These are phyloP conservation scores for Homarus gammarus DNA, from an alignment of 2,888 invertebrate species.

Conservation along the genomic window DNA sequence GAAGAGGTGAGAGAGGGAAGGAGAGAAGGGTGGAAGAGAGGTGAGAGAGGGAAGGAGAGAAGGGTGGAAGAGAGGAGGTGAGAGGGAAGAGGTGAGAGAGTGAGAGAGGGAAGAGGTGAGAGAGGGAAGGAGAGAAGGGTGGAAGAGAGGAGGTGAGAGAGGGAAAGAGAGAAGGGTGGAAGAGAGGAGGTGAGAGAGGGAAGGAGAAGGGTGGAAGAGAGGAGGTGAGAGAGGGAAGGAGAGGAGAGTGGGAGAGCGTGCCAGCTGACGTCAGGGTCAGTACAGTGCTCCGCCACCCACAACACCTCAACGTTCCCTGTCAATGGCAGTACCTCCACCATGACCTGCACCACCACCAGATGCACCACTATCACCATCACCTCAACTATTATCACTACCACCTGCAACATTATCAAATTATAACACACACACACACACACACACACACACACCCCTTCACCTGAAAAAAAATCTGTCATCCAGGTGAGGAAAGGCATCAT, in stretches of 20 bases:
- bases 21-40: neutral
- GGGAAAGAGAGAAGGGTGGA: neutral
- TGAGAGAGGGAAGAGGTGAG: neutral
- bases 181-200: slow-evolving; percentile 6
- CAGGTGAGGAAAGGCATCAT: no score
- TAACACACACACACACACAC: no score
- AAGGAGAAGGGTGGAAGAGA: neutral
- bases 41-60: slow-evolving; percentile 8
- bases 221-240: neutral
- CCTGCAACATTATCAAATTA: no score
- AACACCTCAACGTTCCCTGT: no score
- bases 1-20: neutral
- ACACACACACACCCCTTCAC: no score
- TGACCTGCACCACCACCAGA: no score
- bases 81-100: neutral
- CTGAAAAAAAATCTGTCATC: no score
- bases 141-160: slow-evolving; percentile 1
- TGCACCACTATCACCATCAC: no score
- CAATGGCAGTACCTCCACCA: no score
- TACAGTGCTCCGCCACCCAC: no score
- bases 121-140: slow-evolving; percentile 15
- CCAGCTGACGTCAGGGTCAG: no score
- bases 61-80: neutral
- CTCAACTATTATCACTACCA: no score
- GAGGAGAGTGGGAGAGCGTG: slow-evolving; percentile 6